Conservation (phyloP, 2,888 invertebrate species). For the Diogma glabrata region DNA sequence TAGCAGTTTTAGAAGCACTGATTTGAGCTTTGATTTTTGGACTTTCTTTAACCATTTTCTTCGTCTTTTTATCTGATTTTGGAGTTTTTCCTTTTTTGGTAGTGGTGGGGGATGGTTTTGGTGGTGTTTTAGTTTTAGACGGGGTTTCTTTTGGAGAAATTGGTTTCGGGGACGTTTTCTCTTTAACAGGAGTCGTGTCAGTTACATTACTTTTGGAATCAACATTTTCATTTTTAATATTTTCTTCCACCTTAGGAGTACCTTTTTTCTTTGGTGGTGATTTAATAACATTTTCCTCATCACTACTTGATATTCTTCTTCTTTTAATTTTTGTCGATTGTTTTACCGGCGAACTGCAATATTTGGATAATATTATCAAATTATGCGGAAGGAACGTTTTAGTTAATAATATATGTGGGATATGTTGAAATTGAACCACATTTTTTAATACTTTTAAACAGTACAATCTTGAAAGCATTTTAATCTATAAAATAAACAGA, state of each 20-base stretch:
- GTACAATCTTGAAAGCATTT: no score
- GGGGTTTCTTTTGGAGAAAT: not conserved
- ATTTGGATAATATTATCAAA: not conserved
- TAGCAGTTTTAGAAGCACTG: conserved; percentile 14
- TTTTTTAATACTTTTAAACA: no score
- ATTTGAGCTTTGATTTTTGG: conserved; percentile 18
- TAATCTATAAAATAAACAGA: no score
- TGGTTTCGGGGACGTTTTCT: not conserved
- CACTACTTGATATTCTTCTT: conserved; percentile 29
- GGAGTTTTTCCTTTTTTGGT: not conserved
- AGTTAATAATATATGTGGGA: no score
- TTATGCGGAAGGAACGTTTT: not conserved
- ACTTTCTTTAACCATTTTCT: conserved; percentile 24
- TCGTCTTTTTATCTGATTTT: conserved; percentile 4
- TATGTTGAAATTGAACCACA: no score
- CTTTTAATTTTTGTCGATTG: conserved; percentile 19
- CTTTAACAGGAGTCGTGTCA: not conserved
- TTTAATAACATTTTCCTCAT: conserved; percentile 24
- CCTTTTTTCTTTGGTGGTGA: conserved; percentile 3
- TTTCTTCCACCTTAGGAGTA: not conserved
- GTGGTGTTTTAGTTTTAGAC: not conserved
- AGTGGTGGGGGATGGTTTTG: no score
- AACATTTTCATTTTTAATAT: not conserved
- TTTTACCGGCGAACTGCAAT: not conserved
- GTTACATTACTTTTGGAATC: no score